A percentile compares a stretch with the other conserved stretches of the same genome.
Evolutionary conservation across 2,113 vertebrate species (phyloP).

Genomic region (Atlantisia rogersi): DNA sequence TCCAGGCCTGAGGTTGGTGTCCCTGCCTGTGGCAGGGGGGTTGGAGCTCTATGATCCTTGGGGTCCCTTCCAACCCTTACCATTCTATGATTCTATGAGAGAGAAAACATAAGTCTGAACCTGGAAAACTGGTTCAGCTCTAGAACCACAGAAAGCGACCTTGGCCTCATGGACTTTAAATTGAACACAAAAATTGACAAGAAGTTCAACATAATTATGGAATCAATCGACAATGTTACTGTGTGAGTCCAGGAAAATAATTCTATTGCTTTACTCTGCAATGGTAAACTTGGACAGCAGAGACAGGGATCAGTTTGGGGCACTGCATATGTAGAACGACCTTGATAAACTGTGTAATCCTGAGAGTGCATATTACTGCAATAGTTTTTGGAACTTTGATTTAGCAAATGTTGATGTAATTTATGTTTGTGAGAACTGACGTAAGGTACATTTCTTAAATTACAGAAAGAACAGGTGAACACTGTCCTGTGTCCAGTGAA

Average conservation of each 20-base stretch:
- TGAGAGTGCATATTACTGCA: not conserved
- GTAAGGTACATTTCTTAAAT: not conserved
- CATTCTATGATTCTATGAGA: too few species aligned
- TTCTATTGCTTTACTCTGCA: not conserved
- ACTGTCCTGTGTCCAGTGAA: not conserved
- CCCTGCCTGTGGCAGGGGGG: too few species aligned
- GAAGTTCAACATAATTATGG: not conserved
- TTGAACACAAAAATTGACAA: not conserved
- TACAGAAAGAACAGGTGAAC: not conserved
- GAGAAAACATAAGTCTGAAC: not conserved
- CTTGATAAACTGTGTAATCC: not conserved
- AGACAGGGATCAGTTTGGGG: not conserved
- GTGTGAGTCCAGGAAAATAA: not conserved
- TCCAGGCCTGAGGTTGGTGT: too few species aligned
- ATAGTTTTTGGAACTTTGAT: not conserved
- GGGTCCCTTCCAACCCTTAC: too few species aligned
- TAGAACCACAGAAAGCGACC: not conserved
- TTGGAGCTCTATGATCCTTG: too few species aligned
- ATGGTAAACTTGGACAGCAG: not conserved
- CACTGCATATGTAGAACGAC: not conserved
- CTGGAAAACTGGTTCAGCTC: not conserved
- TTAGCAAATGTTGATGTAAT: not conserved
- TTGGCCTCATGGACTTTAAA: not conserved
- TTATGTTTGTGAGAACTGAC: too few species aligned
- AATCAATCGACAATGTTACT: not conserved